phyloP scores from a whole-genome alignment of 2,797 vertebrate genomes.

The Muscicapa striata region DNA sequence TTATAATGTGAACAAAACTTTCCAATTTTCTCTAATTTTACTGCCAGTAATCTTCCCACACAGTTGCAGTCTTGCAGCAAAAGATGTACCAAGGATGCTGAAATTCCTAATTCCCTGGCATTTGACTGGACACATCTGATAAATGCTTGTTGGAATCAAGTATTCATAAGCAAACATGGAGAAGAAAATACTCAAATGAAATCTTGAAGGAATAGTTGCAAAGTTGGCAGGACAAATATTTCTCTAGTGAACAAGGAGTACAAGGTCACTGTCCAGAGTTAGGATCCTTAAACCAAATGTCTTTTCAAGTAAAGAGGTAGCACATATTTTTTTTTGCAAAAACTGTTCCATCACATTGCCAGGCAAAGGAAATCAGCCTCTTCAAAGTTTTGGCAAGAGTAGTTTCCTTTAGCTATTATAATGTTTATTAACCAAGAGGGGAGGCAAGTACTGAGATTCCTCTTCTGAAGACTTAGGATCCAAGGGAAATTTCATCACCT shows the following conservation, averaged over 20 bases:
- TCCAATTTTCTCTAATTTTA: background rate
- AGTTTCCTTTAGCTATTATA: background rate
- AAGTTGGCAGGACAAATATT: background rate
- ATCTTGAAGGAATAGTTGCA: background rate
- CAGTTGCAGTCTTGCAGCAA: background rate
- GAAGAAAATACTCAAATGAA: background rate
- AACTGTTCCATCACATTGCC: background rate
- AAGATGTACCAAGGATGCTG: background rate
- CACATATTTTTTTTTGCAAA: background rate
- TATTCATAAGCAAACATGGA: background rate
- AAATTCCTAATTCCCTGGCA: background rate
- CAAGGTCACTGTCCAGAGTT: background rate
- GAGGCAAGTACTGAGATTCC: background rate
- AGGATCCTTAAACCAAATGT: background rate
- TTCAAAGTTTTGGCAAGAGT: background rate
- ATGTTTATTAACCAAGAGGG: background rate
- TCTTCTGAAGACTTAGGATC: rapidly evolving
- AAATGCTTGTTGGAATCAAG: background rate
- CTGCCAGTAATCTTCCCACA: background rate
- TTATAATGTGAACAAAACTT: background rate
- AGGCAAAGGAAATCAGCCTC: background rate
- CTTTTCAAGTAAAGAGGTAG: background rate
- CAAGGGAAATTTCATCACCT: background rate
- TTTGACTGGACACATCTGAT: background rate
- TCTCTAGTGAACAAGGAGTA: background rate